Conservation (phyloP, 1,140 invertebrate species). For the Holotrichia oblita region DNA sequence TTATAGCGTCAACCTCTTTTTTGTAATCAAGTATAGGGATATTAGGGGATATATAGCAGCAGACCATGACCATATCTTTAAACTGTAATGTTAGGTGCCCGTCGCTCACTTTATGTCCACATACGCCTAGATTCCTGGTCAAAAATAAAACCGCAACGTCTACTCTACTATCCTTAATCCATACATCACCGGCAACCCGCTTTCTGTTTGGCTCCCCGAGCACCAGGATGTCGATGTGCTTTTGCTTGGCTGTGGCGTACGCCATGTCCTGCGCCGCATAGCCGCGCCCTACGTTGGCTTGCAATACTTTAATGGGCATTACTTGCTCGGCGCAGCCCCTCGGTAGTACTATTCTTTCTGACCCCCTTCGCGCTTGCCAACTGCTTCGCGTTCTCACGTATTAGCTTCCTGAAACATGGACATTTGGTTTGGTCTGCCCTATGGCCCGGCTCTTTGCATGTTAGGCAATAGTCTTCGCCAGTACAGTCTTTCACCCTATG, state of each 20-base stretch:
- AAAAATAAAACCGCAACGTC: too few relatives aligned
- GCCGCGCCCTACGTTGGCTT: neutral
- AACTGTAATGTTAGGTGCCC: too few relatives aligned
- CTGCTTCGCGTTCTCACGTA: neutral
- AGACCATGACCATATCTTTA: too few relatives aligned
- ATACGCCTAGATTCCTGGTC: too few relatives aligned
- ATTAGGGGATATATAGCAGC: too few relatives aligned
- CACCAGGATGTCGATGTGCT: neutral
- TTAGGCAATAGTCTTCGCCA: too few relatives aligned
- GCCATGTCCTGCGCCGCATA: neutral
- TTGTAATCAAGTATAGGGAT: neutral
- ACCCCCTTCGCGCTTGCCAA: too few relatives aligned
- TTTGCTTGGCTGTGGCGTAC: neutral
- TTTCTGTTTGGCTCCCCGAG: neutral
- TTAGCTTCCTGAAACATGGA: constrained; percentile 24
- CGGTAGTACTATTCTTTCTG: too few relatives aligned
- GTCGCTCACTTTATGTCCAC: too few relatives aligned
- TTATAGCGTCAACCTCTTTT: neutral
- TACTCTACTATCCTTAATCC: too few relatives aligned
- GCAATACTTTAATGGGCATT: neutral
- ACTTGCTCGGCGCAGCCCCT: neutral
- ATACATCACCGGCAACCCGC: too few relatives aligned
- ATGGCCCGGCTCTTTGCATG: constrained; percentile 37
- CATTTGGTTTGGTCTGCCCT: constrained; percentile 29
- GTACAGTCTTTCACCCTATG: constrained; percentile 40